Evolutionary conservation across 2,888 invertebrate genomes (phyloP).

Genomic region (Pammene fasciana): DNA sequence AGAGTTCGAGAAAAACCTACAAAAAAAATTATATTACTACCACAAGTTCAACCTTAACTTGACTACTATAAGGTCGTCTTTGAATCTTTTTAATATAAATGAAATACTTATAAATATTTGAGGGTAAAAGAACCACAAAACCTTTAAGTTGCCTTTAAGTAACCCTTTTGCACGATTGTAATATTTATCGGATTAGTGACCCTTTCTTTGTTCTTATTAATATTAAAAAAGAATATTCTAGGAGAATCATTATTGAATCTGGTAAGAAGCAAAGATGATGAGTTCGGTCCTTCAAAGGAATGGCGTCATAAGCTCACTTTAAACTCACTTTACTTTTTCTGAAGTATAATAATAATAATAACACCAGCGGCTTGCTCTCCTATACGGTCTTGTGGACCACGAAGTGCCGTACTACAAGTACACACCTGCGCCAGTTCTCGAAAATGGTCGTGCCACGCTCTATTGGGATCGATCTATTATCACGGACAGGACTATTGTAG

Average conservation of each 20-base stretch:
- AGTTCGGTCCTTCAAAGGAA: no score
- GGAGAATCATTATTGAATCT: background rate
- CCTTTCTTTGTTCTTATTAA: slow-evolving; percentile 56
- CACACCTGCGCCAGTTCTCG: no score
- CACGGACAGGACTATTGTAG: no score
- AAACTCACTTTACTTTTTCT: no score
- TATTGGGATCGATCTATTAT: no score
- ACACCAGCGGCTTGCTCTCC: no score
- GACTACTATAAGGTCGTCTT: background rate
- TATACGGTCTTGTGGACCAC: no score
- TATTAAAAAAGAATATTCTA: slow-evolving; percentile 43
- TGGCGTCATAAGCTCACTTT: no score
- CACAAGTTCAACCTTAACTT: slow-evolving; percentile 8
- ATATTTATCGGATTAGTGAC: slow-evolving; percentile 63
- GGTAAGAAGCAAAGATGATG: background rate
- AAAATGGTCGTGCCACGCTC: no score
- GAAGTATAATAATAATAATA: no score
- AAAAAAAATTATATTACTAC: background rate
- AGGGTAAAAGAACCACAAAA: slow-evolving; percentile 30
- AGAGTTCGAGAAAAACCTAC: background rate
- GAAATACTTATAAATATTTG: background rate
- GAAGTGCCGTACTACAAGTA: no score
- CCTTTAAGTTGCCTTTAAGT: slow-evolving; percentile 65
- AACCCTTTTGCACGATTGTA: slow-evolving; percentile 57
- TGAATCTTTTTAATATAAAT: background rate